phyloP scores from a whole-genome alignment of 2,888 invertebrate genomes.

The Autographa gamma region DNA sequence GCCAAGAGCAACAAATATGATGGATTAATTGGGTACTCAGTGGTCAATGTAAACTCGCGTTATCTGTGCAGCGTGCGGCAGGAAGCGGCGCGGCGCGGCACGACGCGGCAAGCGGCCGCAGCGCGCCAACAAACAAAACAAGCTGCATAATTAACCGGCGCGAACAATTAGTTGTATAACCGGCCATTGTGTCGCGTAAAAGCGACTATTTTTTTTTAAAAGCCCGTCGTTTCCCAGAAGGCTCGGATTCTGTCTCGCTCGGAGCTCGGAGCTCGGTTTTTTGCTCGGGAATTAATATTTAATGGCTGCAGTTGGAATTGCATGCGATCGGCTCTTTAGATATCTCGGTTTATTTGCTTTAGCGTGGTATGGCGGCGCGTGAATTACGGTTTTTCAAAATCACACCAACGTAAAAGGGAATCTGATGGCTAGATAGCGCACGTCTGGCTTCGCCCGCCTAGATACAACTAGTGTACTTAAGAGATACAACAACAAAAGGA shows the following conservation, averaged over 20 bases:
- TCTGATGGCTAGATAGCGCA: slow-evolving; percentile 56
- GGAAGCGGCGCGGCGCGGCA: slow-evolving; percentile 41
- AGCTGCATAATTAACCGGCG: slow-evolving; percentile 82
- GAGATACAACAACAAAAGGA: slow-evolving; percentile 48
- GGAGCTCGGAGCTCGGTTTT: slow-evolving; percentile 70
- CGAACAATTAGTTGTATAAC: slow-evolving; percentile 85
- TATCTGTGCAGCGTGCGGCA: slow-evolving; percentile 42
- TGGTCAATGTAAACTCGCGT: slow-evolving; percentile 57
- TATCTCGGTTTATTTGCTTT: slow-evolving; percentile 74
- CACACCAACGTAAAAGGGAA: slow-evolving; percentile 48
- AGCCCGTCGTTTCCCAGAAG: slow-evolving; percentile 83
- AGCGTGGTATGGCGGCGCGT: slow-evolving; percentile 63
- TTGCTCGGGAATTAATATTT: slow-evolving; percentile 81
- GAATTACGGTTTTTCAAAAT: slow-evolving; percentile 64
- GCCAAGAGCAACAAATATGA: slow-evolving; percentile 59
- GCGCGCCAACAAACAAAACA: slow-evolving; percentile 74
- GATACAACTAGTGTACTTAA: slow-evolving; percentile 34
- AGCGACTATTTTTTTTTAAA: slow-evolving; percentile 72
- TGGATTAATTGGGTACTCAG: slow-evolving; percentile 67
- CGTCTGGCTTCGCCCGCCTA: slow-evolving; percentile 48
- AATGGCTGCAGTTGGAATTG: slow-evolving; percentile 78
- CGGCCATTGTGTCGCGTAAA: slow-evolving; percentile 80
- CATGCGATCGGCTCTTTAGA: slow-evolving; percentile 76
- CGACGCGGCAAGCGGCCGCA: slow-evolving; percentile 51
- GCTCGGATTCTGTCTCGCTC: slow-evolving; percentile 72